Evolutionary conservation across 2,888 invertebrate species (phyloP), one percentile per base, ranked within the genome.

Genomic region (Synanthedon vespiformis): DNA sequence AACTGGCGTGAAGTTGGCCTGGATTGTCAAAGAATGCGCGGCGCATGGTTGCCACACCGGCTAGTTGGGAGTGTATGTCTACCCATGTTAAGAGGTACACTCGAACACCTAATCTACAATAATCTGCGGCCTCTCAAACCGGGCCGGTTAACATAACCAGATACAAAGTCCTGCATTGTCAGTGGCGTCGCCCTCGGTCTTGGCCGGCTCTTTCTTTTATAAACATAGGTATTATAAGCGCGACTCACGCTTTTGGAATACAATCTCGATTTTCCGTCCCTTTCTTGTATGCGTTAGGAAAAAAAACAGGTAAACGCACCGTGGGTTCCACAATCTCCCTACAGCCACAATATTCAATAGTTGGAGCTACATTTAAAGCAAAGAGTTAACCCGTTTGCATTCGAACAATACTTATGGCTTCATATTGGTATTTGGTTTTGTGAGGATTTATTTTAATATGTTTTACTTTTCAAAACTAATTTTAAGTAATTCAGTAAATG

Each of bases 41-140:
- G 85, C 86, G 86, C 86, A 87, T 81, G 77, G 85, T 82, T 80
- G 85, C 83, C 77, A 77, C 82, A 78, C 82, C 80, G 80, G 74
- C 73, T 77, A 72, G 78, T 78, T 81, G 74, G 72, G 68, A 66
- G 70, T 66, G 68, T 64, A 74, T 67, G 57, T 72, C 83, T 73
- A 64, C 78, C 66, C 69, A 77, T 74, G 70, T 70, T 65, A 61
- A 71, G 72, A 80, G 79, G 63, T 68, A 67, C 64, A 65, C 63
- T 70, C 60, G 65, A 70, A 65, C 68, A 68, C 64, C 66, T 61
- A 68, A 71, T 73, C 67, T 67, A 66, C 67, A 67, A 67, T 70
- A 69, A 72, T 71, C 71, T 65, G 60, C 59, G 62, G 64, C 62
- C 64, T 74, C 70, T 68, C 61, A 54, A 65, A 77, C 63, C 63